Evolutionary conservation across 1,140 invertebrate genomes (phyloP), one percentile per base, ranked within the genome.

Genomic region (Macrocentrus cingulum): DNA sequence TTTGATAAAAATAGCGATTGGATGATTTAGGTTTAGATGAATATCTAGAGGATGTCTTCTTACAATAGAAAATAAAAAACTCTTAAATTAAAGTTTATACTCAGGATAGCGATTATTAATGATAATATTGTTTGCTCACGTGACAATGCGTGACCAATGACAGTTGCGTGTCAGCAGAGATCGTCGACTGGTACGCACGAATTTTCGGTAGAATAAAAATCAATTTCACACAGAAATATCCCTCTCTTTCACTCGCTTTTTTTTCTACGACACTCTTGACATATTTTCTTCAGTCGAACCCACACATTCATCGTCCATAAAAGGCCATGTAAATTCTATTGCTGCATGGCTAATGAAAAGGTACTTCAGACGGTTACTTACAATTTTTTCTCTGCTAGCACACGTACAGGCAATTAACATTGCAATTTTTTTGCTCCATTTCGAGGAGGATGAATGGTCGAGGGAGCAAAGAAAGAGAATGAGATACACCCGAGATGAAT

Each of bases 1-100:
- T 59, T 75, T 72, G 74, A 77, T 77, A 78, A 78, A 78, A 78
- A 78, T 78, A 78, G 76, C 75, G 69, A 77, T 77, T 75, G 73
- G 67, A 76, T 78, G 75, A 76, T 77, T 77, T 51, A 60, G 46
- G 53, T 51, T 60, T 55, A 76, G 70, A 67, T 77, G 67, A 75
- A 67, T 74, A 76, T 76, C 71, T 60, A 52, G 37, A 50, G 29
- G 15, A 50, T 58, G 49, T 51, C 39, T n/a, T 50, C 23, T 58
- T 58, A 58, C 19, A 11, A 22, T 13, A 36, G 4, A 18, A 37
- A 51, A 36, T 36, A 37, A 51, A 49, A 13, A 34, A 49, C 11
- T 36, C 25, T 37, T 36, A 51, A 51, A n/a, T 34, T 34, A 34
- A 37, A 49, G 37, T 51, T 51, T 15, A 51, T 51, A 49, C 16